Conservation (phyloP, 2,888 invertebrate species). For the Plebejus melissa region DNA sequence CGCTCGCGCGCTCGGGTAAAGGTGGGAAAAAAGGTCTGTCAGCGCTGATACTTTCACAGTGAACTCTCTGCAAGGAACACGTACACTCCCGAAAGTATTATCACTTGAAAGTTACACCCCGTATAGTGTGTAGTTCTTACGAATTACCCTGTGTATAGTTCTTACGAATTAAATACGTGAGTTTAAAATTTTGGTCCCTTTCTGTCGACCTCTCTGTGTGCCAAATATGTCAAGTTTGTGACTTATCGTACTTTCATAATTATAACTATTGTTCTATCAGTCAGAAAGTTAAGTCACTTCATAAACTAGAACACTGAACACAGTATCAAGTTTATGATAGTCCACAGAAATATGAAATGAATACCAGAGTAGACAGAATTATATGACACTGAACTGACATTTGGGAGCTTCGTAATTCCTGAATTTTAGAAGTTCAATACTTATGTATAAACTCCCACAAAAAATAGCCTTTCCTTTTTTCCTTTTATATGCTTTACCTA, state of each 20-base stretch:
- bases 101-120: too few relatives aligned
- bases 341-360: not conserved
- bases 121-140: too few relatives aligned
- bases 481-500: too few relatives aligned
- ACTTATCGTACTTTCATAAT: not conserved
- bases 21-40: too few relatives aligned
- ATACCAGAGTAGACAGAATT: not conserved
- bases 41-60: too few relatives aligned
- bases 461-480: too few relatives aligned
- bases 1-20: too few relatives aligned
- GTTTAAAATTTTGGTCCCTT: not conserved
- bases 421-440: too few relatives aligned
- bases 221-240: not conserved
- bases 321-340: not conserved
- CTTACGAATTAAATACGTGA: not conserved
- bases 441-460: too few relatives aligned
- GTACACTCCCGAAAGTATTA: too few relatives aligned
- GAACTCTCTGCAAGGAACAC: too few relatives aligned
- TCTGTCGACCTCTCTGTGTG: not conserved
- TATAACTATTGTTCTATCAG: not conserved
- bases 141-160: too few relatives aligned
- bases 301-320: not conserved
- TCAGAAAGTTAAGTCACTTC: not conserved
- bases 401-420: not conserved
- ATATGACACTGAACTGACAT: not conserved